Evolutionary conservation across 2,888 invertebrate genomes (phyloP).

Genomic region (Heliconius charithonia): DNA sequence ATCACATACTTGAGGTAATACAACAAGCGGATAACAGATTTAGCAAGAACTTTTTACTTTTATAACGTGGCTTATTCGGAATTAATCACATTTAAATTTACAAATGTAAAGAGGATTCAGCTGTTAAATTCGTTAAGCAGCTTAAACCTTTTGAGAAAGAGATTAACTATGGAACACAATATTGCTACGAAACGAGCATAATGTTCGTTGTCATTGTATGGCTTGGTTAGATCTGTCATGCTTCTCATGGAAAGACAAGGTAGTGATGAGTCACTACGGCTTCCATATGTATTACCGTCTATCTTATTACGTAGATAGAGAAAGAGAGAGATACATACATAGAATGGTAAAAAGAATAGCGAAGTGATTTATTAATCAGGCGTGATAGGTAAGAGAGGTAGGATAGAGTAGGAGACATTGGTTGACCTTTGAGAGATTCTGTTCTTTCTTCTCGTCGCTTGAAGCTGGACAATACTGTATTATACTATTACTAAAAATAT

Average conservation of each 20-base stretch:
- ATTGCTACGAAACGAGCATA: slow-evolving; percentile 1
- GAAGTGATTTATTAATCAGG: too few relatives aligned
- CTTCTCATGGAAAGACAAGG: background rate
- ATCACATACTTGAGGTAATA: background rate
- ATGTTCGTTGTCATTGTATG: background rate
- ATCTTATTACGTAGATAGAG: too few relatives aligned
- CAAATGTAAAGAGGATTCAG: slow-evolving; percentile 24
- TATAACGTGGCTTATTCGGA: slow-evolving; percentile 15
- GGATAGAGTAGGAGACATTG: too few relatives aligned
- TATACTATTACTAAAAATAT: too few relatives aligned
- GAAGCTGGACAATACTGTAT: too few relatives aligned
- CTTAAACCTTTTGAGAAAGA: slow-evolving; percentile 22
- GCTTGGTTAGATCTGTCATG: background rate
- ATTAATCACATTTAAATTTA: slow-evolving; percentile 27
- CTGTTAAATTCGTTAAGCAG: slow-evolving; percentile 25
- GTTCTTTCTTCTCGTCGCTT: too few relatives aligned
- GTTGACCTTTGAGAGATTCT: too few relatives aligned
- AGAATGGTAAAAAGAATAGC: too few relatives aligned
- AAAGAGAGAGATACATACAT: too few relatives aligned
- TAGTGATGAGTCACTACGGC: background rate
- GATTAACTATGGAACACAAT: slow-evolving; percentile 12
- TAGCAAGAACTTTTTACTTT: slow-evolving; percentile 1
- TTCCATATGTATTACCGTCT: background rate
- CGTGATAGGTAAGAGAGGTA: too few relatives aligned
- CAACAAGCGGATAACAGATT: background rate